Base-by-base conservation (phyloP, 2,113 vertebrate species). In the Fregata magnificens region DNA sequence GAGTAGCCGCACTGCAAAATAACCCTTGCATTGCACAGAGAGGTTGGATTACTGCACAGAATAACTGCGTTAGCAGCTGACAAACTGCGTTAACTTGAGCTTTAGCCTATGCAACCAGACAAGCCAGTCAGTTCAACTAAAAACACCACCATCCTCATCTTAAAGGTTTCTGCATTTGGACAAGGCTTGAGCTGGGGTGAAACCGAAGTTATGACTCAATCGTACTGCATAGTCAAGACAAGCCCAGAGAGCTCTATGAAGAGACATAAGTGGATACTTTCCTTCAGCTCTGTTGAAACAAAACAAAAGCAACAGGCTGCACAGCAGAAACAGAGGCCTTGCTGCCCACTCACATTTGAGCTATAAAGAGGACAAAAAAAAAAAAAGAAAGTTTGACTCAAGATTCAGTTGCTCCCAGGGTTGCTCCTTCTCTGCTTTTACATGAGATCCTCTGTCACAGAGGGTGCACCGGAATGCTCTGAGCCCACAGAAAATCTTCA, bases 201-300 rank as follows among this genome's bases (percentile, higher is more conserved):
- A 11, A 6, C 32, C 45, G 16, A 61, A 16, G 53, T 50, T 17
- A 6, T 18, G 25, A 44, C 49, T 52, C 65, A 31, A 67, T 31
- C 1, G 2, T 28, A 55, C 86, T n/a, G 15, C 21, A 7, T 4
- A n/a, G 62, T 20, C 88, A n/a, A 34, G 73, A 78, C n/a, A 34
- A 92, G 42, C 55, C 65, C 56, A 49, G 65, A 40, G 40, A 67
- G 58, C 47, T 8, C 71, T 29, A 4, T 0, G 18, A 65, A 62
- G 49, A 76, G 36, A 31, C 6, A 0, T 0, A 9, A 42, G 52
- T 1, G 38, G 77, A 44, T 29, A 40, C 11, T 40, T 80, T 34
- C 36, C 76, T 55, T 53, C 76, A 32, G 4, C 59, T n/a, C 36
- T n/a, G 67, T 10, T 52, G 53, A 38, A 85, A 88, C 26, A 42